Evolutionary conservation across 2,113 vertebrate species (phyloP).

Genomic region (Pachyramphus minor): DNA sequence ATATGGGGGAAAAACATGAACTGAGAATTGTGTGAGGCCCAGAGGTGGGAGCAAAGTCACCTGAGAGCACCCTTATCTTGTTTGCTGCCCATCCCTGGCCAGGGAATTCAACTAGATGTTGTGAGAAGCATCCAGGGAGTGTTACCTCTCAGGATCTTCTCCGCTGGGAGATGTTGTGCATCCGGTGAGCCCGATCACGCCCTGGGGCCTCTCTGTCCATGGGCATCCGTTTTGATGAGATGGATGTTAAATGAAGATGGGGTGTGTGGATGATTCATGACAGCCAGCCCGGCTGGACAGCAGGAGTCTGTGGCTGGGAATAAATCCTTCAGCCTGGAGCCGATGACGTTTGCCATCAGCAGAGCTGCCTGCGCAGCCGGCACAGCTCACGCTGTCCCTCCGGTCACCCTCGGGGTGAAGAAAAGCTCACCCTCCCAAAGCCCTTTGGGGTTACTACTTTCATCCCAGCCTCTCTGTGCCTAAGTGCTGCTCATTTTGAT

Average conservation of each 20-base stretch:
- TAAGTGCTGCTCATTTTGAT: background rate
- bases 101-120: background rate
- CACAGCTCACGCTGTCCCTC: background rate
- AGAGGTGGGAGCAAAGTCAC: background rate
- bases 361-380: background rate
- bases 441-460: background rate
- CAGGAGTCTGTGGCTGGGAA: background rate
- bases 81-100: background rate
- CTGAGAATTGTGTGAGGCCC: background rate
- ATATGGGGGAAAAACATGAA: background rate
- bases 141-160: background rate
- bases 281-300: background rate
- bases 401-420: fast-evolving
- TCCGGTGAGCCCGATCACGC: fast-evolving
- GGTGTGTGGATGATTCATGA: background rate
- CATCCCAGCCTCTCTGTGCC: background rate
- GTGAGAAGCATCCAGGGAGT: background rate
- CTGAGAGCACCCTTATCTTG: background rate
- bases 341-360: fast-evolving
- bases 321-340: background rate
- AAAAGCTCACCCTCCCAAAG: background rate
- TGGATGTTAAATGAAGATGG: background rate
- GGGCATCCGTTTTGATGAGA: fast-evolving
- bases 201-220: fast-evolving
- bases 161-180: fast-evolving